A percentile compares a stretch with the other conserved stretches of the same genome.
Evolutionary conservation across 2,797 vertebrate genomes (phyloP).

Genomic region (Catharus ustulatus): DNA sequence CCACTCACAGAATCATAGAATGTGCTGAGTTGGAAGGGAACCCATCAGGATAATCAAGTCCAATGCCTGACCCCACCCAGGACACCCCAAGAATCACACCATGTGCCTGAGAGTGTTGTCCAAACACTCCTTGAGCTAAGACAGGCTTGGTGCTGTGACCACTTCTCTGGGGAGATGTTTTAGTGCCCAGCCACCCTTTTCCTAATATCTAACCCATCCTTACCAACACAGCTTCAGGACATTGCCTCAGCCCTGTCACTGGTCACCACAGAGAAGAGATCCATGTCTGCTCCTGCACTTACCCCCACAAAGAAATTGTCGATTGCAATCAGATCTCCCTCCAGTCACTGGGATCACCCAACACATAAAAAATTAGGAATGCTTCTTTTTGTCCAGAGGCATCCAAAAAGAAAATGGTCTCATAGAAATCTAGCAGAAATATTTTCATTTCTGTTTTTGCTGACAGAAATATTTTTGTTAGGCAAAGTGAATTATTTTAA

Average conservation of each 20-base stretch:
- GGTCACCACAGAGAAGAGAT: not conserved
- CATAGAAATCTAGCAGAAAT: not conserved
- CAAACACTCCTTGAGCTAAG: not conserved
- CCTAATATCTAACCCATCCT: not conserved
- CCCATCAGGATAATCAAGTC: not conserved
- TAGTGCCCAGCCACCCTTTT: not conserved
- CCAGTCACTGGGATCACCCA: not conserved
- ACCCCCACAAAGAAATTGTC: not conserved
- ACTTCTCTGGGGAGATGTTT: not conserved
- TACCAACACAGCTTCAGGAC: not conserved
- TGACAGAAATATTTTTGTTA: not conserved
- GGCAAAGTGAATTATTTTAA: not conserved
- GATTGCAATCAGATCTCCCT: not conserved
- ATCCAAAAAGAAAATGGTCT: accelerated
- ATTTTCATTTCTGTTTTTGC: not conserved
- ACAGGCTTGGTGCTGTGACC: not conserved
- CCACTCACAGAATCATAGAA: not conserved
- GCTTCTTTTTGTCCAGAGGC: not conserved
- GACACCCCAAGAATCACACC: not conserved
- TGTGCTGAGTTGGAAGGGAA: not conserved
- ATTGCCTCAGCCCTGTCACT: not conserved
- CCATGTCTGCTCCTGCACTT: not conserved
- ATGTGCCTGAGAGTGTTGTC: not conserved
- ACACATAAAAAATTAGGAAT: not conserved
- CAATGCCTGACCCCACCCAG: not conserved